Evolutionary conservation across 2,888 invertebrate species (phyloP).

Genomic region (Microchrysa polita): DNA sequence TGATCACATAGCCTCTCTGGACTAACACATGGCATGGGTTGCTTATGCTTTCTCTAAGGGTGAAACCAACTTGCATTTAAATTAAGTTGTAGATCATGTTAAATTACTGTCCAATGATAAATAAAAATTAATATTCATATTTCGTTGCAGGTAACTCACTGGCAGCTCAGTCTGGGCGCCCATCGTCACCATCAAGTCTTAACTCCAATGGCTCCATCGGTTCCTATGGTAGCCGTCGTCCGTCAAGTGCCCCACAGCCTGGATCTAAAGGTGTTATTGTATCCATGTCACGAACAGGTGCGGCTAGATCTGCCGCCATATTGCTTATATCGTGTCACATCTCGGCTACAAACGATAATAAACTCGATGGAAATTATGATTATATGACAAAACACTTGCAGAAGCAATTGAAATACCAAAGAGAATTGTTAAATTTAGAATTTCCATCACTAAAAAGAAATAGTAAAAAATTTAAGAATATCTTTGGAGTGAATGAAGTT

Average conservation of each 20-base stretch:
- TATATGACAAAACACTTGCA: conserved; percentile 64
- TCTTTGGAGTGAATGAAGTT: conserved; percentile 63
- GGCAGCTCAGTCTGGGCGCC: conserved; percentile 71
- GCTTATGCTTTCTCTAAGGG: no score
- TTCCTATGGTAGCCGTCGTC: conserved; percentile 65
- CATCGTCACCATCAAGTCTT: conserved; percentile 69
- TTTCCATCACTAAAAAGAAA: conserved; percentile 63
- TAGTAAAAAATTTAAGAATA: conserved; percentile 62
- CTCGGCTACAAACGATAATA: conserved; percentile 69
- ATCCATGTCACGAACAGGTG: conserved; percentile 89
- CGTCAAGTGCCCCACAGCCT: conserved; percentile 66
- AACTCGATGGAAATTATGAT: conserved; percentile 53
- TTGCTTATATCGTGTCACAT: conserved; percentile 93
- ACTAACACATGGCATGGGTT: no score
- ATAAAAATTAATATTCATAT: no score
- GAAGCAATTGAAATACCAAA: conserved; percentile 64
- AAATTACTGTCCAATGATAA: no score
- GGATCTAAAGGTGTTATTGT: conserved; percentile 76
- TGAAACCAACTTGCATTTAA: no score
- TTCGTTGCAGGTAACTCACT: conserved; percentile 69
- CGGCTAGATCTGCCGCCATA: conserved; percentile 92
- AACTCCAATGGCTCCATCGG: conserved; percentile 69
- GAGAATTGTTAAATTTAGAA: conserved; percentile 64
- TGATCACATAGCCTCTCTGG: no score
- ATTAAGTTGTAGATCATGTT: no score